These are phyloP conservation scores for Notoglanidium macrostoma DNA, from an alignment of 2,797 vertebrate species.

Conservation along the genomic window DNA sequence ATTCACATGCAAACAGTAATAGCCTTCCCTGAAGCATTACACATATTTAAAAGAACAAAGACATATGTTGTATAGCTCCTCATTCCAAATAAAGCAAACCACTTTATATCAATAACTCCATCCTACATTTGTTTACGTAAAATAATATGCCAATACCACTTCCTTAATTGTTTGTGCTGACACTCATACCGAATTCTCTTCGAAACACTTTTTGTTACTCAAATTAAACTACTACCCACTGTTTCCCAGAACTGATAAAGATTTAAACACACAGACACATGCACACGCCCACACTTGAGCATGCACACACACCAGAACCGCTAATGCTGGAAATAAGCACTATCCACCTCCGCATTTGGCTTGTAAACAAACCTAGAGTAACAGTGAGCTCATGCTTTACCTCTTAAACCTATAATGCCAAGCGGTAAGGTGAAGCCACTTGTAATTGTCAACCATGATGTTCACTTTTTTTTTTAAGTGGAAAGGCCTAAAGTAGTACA, in stretches of 20 bases:
- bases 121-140: too few species aligned
- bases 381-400: slow-evolving; percentile 69
- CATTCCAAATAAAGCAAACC: neutral
- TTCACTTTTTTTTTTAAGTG: neutral
- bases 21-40: slow-evolving; percentile 15
- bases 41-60: neutral
- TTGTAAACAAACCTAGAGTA: slow-evolving; percentile 79
- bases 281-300: slow-evolving; percentile 22
- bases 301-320: slow-evolving; percentile 54
- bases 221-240: slow-evolving; percentile 24
- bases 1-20: slow-evolving; percentile 24
- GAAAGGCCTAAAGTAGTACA: neutral
- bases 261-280: slow-evolving; percentile 45
- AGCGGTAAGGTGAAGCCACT: neutral
- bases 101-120: neutral
- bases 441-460: neutral
- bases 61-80: neutral
- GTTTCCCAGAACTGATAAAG: slow-evolving; percentile 29
- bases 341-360: slow-evolving; percentile 75
- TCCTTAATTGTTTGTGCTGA: neutral
- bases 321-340: slow-evolving; percentile 69
- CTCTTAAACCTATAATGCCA: slow-evolving; percentile 70
- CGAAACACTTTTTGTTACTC: slow-evolving; percentile 13
- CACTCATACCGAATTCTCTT: neutral
- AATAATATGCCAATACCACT: neutral